phyloP scores from a whole-genome alignment of 2,888 invertebrate genomes.

The Caradrina clavipalpis region DNA sequence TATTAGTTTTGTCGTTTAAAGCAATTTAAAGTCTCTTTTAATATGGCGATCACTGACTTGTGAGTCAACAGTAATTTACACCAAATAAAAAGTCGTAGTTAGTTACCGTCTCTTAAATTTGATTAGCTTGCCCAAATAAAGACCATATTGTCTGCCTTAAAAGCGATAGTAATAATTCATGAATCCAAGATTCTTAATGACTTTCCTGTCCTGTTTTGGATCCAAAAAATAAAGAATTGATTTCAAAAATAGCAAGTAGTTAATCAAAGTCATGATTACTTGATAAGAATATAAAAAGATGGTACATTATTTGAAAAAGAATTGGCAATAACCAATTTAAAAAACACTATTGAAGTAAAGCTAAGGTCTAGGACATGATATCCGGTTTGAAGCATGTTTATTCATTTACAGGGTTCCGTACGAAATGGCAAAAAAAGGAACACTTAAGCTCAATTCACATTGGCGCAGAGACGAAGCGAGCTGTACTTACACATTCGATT shows the following conservation, averaged over 20 bases:
- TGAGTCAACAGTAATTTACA: slow-evolving; percentile 67
- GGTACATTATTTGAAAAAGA: neutral
- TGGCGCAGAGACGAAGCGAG: no score
- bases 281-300: slow-evolving; percentile 10
- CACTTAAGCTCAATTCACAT: neutral
- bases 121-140: slow-evolving; percentile 52
- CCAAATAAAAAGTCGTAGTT: slow-evolving; percentile 38
- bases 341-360: slow-evolving; percentile 24
- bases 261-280: slow-evolving; percentile 19
- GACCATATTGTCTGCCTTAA: slow-evolving; percentile 50
- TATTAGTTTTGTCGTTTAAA: slow-evolving; percentile 69
- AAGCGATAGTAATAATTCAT: slow-evolving; percentile 48
- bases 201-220: slow-evolving; percentile 29
- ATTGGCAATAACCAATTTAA: slow-evolving; percentile 14
- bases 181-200: slow-evolving; percentile 38
- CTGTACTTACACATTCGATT: no score
- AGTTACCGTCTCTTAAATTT: slow-evolving; percentile 43
- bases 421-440: neutral
- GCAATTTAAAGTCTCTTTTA: slow-evolving; percentile 52
- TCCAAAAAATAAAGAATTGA: slow-evolving; percentile 25
- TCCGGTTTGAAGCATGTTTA: slow-evolving; percentile 54
- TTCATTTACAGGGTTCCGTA: slow-evolving; percentile 27
- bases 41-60: slow-evolving; percentile 58
- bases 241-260: slow-evolving; percentile 27
- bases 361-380: slow-evolving; percentile 48